A percentile compares a stretch with the other conserved stretches of the same genome.
phyloP scores from a whole-genome alignment of 2,888 invertebrate species.

The Pyrrhia umbra region DNA sequence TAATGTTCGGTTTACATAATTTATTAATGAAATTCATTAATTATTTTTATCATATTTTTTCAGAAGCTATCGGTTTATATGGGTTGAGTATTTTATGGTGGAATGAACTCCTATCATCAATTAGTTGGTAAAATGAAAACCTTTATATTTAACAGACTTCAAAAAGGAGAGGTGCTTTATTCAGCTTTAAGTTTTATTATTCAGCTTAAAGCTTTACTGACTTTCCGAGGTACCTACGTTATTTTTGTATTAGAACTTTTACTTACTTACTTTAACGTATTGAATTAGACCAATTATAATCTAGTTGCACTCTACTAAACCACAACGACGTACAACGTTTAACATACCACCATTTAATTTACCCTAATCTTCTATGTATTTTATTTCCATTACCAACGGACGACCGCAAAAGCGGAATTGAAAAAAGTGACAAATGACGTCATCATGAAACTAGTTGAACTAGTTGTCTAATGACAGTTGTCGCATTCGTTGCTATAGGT shows the following conservation, averaged over 20 bases:
- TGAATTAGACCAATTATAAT: too few species aligned
- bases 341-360: slow-evolving; percentile 1
- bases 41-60: slow-evolving; percentile 15
- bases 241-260: too few species aligned
- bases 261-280: too few species aligned
- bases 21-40: slow-evolving; percentile 30
- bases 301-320: too few species aligned
- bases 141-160: not conserved
- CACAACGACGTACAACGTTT: too few species aligned
- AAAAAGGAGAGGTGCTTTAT: too few species aligned
- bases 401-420: slow-evolving; percentile 39
- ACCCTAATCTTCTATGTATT: not conserved
- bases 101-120: not conserved
- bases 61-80: slow-evolving; percentile 11
- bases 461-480: slow-evolving; percentile 32
- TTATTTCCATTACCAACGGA: not conserved
- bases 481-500: slow-evolving; percentile 28
- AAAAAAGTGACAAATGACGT: slow-evolving; percentile 40
- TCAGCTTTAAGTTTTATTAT: too few species aligned
- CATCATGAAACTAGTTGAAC: slow-evolving; percentile 26
- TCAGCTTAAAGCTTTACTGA: too few species aligned
- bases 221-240: too few species aligned
- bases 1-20: slow-evolving; percentile 37
- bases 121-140: slow-evolving; percentile 6
- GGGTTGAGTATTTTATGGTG: slow-evolving; percentile 2